phyloP scores from a whole-genome alignment of 2,888 invertebrate genomes.

The Caenorhabditis sulstoni region DNA sequence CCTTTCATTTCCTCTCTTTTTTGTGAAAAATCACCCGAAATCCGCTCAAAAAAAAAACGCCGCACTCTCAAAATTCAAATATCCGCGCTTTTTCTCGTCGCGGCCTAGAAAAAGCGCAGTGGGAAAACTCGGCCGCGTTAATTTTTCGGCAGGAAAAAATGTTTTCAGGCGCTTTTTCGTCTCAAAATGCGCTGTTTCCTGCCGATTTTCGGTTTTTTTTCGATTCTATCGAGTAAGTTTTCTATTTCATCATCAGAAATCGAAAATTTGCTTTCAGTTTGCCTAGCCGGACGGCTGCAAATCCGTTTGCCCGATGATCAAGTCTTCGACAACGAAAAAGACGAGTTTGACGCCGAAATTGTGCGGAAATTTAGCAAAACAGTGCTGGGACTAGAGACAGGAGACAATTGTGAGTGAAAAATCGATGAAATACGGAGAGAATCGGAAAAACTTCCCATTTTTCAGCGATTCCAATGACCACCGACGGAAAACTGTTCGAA shows the following conservation, averaged over 20 bases:
- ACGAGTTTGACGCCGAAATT: constrained; percentile 21
- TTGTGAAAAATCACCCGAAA: no score
- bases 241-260: background rate
- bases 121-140: background rate
- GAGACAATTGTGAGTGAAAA: constrained; percentile 3
- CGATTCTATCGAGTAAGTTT: constrained; percentile 6
- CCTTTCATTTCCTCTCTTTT: no score
- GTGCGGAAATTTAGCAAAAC: constrained; percentile 31
- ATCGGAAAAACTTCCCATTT: background rate
- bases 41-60: no score
- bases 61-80: background rate
- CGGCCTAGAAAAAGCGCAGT: background rate
- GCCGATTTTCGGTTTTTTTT: background rate
- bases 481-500: constrained; percentile 4
- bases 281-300: constrained; percentile 26
- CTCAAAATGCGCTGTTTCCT: background rate
- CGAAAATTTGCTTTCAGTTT: constrained; percentile 10
- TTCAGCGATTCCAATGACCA: background rate
- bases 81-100: background rate
- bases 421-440: background rate
- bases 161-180: background rate
- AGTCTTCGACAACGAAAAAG: background rate
- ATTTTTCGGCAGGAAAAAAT: background rate
- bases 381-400: constrained; percentile 26
- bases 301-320: constrained; percentile 23